Evolutionary conservation across 2,113 vertebrate species (phyloP).

Genomic region (Egretta garzetta): DNA sequence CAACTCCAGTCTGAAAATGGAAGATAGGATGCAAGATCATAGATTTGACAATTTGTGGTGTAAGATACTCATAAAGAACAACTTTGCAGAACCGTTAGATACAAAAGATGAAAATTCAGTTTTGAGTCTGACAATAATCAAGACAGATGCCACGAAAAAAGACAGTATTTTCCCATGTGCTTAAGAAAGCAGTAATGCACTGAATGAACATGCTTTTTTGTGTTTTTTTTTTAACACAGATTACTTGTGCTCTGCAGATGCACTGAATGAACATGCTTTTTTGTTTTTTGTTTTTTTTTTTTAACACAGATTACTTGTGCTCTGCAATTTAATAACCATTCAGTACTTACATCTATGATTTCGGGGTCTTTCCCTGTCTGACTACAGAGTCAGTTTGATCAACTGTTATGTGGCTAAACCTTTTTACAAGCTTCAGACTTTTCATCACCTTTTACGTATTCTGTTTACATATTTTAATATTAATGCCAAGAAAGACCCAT

Average conservation of each 20-base stretch:
- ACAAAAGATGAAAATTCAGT: not conserved
- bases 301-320: not conserved
- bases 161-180: not conserved
- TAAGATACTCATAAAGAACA: not conserved
- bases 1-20: not conserved
- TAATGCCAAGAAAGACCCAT: conserved; percentile 24
- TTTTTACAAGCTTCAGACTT: conserved; percentile 27
- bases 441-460: conserved; percentile 1
- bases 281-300: no score
- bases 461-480: conserved; percentile 44
- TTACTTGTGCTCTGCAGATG: not conserved
- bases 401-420: not conserved
- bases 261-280: not conserved
- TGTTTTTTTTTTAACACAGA: not conserved
- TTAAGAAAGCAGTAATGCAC: not conserved
- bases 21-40: not conserved
- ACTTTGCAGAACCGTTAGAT: not conserved
- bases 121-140: not conserved
- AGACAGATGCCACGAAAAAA: not conserved
- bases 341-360: not conserved
- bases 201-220: not conserved
- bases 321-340: not conserved
- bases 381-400: not conserved
- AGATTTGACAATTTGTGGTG: rapidly evolving
- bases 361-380: not conserved